phyloP scores from a whole-genome alignment of 2,113 vertebrate genomes.

The Mobula hypostoma region DNA sequence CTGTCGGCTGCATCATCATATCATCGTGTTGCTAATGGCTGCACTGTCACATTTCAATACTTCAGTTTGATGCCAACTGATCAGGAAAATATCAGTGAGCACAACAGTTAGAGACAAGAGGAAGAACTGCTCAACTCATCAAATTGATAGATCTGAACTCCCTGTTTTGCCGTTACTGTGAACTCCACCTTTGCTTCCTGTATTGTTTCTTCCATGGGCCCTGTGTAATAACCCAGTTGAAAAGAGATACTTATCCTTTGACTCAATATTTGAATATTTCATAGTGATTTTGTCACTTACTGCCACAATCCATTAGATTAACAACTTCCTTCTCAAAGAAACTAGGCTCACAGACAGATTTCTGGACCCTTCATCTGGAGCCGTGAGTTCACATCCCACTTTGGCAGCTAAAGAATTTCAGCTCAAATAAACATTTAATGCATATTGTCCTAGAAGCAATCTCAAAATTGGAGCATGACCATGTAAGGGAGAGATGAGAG shows the following conservation, averaged over 20 bases:
- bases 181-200: not conserved
- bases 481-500: no score
- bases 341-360: not conserved
- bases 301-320: not conserved
- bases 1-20: slow-evolving; percentile 25
- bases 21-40: not conserved
- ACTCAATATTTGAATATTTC: not conserved
- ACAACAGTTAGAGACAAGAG: not conserved
- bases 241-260: not conserved
- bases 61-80: slow-evolving; percentile 6
- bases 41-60: not conserved
- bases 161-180: not conserved
- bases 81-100: not conserved
- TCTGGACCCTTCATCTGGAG: no score
- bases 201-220: not conserved
- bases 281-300: not conserved
- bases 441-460: no score
- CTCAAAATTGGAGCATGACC: no score
- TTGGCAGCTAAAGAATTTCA: no score
- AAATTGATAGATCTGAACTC: not conserved
- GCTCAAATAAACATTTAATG: no score
- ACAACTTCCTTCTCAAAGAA: not conserved
- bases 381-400: no score
- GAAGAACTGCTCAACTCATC: not conserved
- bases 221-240: not conserved